Evolutionary conservation across 2,113 vertebrate genomes (phyloP).

Genomic region (Cyanistes caeruleus): DNA sequence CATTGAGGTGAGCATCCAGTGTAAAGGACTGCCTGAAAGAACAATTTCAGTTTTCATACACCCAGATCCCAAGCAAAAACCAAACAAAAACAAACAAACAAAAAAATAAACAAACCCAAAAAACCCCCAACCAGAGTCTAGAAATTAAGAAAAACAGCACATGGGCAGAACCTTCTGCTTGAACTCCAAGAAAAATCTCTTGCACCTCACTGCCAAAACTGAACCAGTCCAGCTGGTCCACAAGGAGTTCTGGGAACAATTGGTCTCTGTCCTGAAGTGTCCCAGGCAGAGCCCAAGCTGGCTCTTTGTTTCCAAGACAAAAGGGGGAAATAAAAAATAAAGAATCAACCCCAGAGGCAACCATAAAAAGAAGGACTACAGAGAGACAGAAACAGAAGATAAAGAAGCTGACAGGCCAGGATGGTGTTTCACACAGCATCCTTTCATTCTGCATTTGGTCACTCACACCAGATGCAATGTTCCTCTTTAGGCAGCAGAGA

Average conservation of each 20-base stretch:
- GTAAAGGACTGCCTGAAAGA: background rate
- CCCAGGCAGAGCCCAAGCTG: background rate
- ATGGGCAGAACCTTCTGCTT: background rate
- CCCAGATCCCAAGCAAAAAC: background rate
- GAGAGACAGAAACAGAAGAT: background rate
- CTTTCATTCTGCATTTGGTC: background rate
- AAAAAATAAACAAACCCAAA: no score
- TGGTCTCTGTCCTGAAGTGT: background rate
- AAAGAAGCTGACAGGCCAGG: background rate
- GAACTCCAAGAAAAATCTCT: background rate
- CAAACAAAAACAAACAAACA: background rate
- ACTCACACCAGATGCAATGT: background rate
- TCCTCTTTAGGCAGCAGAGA: background rate
- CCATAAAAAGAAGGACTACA: background rate
- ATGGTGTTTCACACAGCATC: background rate
- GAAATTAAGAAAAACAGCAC: background rate
- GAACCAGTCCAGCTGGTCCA: background rate
- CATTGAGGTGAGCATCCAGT: background rate
- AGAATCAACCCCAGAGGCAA: background rate
- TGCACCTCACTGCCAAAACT: background rate
- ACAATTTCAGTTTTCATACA: background rate
- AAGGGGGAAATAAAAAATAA: background rate
- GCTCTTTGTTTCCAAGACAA: background rate
- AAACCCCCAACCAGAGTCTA: accelerated
- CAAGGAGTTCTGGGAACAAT: background rate